Evolutionary conservation across 2,888 invertebrate genomes (phyloP).

Genomic region (Trypoxylon attenuatum): DNA sequence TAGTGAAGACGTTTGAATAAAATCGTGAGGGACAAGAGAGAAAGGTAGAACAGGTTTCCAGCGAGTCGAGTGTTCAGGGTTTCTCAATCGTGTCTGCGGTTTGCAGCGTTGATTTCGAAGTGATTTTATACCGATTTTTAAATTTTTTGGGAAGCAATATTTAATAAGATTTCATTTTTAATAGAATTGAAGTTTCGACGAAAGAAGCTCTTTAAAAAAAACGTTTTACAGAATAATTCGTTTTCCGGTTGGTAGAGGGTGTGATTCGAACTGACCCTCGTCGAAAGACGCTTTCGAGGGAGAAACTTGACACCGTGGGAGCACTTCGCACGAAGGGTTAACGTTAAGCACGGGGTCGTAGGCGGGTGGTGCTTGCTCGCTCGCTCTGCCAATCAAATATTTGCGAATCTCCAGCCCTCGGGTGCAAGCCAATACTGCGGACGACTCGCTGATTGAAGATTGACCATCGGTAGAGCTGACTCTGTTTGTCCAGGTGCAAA

Average conservation of each 20-base stretch:
- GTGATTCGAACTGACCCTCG: no score
- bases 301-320: no score
- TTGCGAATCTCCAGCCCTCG: background rate
- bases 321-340: no score
- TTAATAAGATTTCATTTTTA: background rate
- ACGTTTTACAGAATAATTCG: no score
- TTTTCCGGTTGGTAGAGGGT: no score
- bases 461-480: slow-evolving; percentile 14
- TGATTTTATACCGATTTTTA: slow-evolving; percentile 12
- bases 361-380: slow-evolving; percentile 7
- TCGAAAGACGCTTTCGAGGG: no score
- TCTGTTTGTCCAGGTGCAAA: slow-evolving; percentile 35
- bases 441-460: slow-evolving; percentile 32
- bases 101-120: slow-evolving; percentile 17
- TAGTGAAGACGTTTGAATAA: slow-evolving; percentile 52
- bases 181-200: no score
- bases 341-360: no score
- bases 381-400: slow-evolving; percentile 9
- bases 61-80: slow-evolving; percentile 26
- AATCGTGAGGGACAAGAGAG: slow-evolving; percentile 36
- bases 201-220: no score
- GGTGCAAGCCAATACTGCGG: background rate
- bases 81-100: slow-evolving; percentile 32
- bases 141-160: slow-evolving; percentile 10
- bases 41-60: slow-evolving; percentile 40